These are phyloP conservation scores for Diachasma alloeum DNA, from an alignment of 1,140 invertebrate species.

Conservation along the genomic window DNA sequence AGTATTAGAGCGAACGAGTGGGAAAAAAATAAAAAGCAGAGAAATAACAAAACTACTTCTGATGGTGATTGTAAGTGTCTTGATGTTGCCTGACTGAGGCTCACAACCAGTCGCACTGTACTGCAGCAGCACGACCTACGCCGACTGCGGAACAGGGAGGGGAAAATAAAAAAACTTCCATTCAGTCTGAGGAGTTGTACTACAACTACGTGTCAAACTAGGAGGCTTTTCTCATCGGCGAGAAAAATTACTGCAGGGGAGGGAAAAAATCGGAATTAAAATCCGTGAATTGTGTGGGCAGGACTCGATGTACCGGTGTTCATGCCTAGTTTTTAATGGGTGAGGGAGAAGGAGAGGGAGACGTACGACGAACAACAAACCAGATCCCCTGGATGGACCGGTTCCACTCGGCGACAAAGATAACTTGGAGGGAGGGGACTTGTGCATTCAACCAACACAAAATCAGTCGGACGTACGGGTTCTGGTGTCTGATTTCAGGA, in stretches of 20 bases:
- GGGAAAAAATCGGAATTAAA: background rate
- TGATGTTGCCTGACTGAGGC: background rate
- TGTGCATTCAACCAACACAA: background rate
- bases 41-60: background rate
- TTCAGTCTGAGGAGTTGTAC: background rate
- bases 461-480: background rate
- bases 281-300: background rate
- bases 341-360: background rate
- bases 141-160: background rate
- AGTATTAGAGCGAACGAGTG: background rate
- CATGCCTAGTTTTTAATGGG: background rate
- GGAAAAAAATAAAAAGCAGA: background rate
- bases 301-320: background rate
- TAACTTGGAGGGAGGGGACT: background rate
- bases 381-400: background rate
- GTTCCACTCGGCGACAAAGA: background rate
- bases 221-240: background rate
- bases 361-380: background rate
- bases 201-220: background rate
- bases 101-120: background rate
- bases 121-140: background rate
- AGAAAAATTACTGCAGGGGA: background rate
- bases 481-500: background rate
- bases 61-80: background rate
- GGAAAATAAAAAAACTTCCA: background rate